Conservation (phyloP, 92 coral and sea anemone genomes). For the Porites lobata region DNA sequence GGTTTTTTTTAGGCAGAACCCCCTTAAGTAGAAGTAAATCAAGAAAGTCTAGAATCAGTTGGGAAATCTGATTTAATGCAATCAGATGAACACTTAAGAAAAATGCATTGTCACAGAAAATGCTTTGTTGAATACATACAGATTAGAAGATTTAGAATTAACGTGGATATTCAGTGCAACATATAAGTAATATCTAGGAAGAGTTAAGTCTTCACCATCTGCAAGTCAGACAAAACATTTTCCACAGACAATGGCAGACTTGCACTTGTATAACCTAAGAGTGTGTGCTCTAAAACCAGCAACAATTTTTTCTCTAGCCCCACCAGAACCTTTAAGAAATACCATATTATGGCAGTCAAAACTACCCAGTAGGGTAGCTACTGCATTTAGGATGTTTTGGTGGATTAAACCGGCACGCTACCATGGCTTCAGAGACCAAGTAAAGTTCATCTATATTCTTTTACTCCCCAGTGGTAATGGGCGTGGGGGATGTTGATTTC, state of each 20-base stretch:
- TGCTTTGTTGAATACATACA: too few relatives aligned
- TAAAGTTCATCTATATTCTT: background rate
- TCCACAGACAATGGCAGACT: conserved; percentile 14
- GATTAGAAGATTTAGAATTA: too few relatives aligned
- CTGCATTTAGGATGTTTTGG: conserved; percentile 19
- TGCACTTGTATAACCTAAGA: background rate
- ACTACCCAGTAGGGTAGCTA: conserved; percentile 10
- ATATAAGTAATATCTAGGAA: background rate
- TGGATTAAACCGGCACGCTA: conserved; percentile 1
- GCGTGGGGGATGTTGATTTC: conserved; percentile 15
- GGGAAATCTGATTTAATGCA: too few relatives aligned
- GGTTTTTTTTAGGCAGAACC: too few relatives aligned
- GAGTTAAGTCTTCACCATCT: background rate
- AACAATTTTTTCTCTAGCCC: background rate
- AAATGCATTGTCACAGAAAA: too few relatives aligned
- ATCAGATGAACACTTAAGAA: too few relatives aligned
- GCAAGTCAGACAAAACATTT: background rate
- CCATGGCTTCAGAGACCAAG: conserved; percentile 9
- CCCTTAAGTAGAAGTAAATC: too few relatives aligned
- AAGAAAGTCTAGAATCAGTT: too few relatives aligned
- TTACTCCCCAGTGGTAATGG: background rate
- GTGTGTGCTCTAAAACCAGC: background rate
- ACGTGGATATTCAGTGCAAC: too few relatives aligned
- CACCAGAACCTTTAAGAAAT: conserved; percentile 8
- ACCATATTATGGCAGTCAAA: conserved; percentile 1